Evolutionary conservation across 2,113 vertebrate genomes (phyloP), one percentile per base, ranked within the genome.

Genomic region (Ranitomeya variabilis): DNA sequence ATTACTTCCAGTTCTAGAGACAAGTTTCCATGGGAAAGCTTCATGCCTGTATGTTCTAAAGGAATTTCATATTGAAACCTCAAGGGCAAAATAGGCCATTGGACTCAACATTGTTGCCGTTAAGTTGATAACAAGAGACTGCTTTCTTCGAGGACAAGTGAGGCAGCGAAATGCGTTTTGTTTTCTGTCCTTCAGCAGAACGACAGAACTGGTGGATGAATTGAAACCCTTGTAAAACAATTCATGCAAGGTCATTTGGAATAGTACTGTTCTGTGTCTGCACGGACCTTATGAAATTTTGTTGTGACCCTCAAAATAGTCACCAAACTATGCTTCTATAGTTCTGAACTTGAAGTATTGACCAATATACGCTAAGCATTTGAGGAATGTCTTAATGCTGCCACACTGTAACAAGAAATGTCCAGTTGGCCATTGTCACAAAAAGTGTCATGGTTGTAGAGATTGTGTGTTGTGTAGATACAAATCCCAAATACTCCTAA

Each of bases 231-330:
- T 85, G 69, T 59, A 85, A 57, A 74, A 60, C 59, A 16, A 74
- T 74, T 60, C 69, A 85, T 31, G 4, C 54, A 74, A 85, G 83
- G 83, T 74, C 69, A 59, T 76, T 85, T 13, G 60, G n/a, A 85
- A 85, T 60, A 85, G 83, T 85, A n/a, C 83, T 74, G 52, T 85
- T 76, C 76, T 85, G 67, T 74, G 54, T 60, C 67, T 76, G 26
- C 74, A 55, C 69, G 55, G 83, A 85, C 69, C 67, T 71, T 85
- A 54, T 74, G 69, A 74, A 73, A 54, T 57, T 73, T 85, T 11
- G 9, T 85, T 74, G 60, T 60, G 52, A 85, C 69, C 83, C 83
- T 54, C 69, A 73, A 85, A 83, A 71, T 73, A 57, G 66, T 51
- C 67, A 73, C 67, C 31, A 55, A 26, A 64, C 66, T 57, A 57